Percentiles rank a stretch among this genome's conserved stretches.
Conservation (phyloP, 2,797 vertebrate genomes). For the Halcyon smyrnensis region DNA sequence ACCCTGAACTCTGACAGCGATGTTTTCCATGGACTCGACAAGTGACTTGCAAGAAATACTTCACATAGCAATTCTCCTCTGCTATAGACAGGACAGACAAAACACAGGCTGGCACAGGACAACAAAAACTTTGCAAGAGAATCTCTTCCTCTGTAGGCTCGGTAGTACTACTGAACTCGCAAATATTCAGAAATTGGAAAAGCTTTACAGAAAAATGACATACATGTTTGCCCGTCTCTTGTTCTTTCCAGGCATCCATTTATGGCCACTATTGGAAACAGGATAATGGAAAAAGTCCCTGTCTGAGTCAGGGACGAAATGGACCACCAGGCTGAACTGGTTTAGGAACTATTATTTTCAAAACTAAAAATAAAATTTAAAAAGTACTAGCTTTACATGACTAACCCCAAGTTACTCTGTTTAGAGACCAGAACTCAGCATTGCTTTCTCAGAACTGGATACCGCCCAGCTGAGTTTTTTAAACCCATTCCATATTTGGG, state of each 20-base stretch:
- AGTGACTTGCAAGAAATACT: neutral
- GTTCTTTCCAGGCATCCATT: neutral
- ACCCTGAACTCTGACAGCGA: rapidly evolving
- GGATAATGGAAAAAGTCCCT: neutral
- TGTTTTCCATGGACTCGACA: neutral
- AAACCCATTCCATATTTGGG: neutral
- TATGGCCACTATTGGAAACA: neutral
- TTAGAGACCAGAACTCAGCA: neutral
- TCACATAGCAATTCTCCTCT: neutral
- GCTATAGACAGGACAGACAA: neutral
- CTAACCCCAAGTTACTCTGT: neutral
- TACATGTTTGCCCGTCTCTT: neutral
- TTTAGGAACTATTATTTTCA: neutral
- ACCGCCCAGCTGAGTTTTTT: neutral
- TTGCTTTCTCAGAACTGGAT: neutral
- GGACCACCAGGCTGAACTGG: neutral
- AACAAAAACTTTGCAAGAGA: neutral
- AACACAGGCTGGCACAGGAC: neutral
- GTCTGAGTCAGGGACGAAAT: neutral
- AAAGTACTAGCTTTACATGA: neutral
- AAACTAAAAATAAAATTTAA: neutral
- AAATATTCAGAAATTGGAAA: neutral
- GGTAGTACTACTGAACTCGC: neutral
- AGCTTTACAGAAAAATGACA: neutral
- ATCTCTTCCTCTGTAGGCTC: neutral